A percentile compares a stretch with the other conserved stretches of the same genome.
phyloP scores from a whole-genome alignment of 2,888 invertebrate species.

The Cheilosia grossa region DNA sequence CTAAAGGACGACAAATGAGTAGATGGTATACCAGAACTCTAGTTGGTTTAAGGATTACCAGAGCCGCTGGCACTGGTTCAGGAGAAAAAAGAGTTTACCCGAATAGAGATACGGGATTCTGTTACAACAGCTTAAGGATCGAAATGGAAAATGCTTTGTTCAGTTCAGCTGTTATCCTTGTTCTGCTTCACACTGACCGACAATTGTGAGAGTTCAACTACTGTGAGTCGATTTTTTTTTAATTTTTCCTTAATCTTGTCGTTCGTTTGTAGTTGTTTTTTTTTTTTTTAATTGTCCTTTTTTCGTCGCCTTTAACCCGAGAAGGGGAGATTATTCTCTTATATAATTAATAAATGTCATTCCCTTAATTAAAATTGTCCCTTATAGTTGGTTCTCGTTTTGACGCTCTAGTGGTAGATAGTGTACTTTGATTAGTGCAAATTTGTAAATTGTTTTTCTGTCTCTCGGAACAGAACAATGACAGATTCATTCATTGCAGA shows the following conservation, averaged over 20 bases:
- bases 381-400: slow-evolving; percentile 61
- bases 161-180: slow-evolving; percentile 71
- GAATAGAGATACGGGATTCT: slow-evolving; percentile 41
- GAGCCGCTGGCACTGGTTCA: slow-evolving; percentile 28
- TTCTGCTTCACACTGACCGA: slow-evolving; percentile 65
- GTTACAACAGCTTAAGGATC: slow-evolving; percentile 67
- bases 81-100: slow-evolving; percentile 54
- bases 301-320: slow-evolving; percentile 38
- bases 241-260: slow-evolving; percentile 62
- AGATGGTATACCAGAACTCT: slow-evolving; percentile 28
- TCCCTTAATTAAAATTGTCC: slow-evolving; percentile 74
- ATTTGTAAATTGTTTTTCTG: slow-evolving; percentile 38
- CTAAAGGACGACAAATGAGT: slow-evolving; percentile 34
- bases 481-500: slow-evolving; percentile 66
- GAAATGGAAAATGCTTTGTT: slow-evolving; percentile 72
- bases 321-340: slow-evolving; percentile 67
- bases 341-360: slow-evolving; percentile 75
- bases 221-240: slow-evolving; percentile 57
- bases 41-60: slow-evolving; percentile 59
- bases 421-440: slow-evolving; percentile 61
- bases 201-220: slow-evolving; percentile 68
- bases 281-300: not conserved
- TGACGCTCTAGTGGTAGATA: slow-evolving; percentile 38
- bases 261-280: slow-evolving; percentile 15
- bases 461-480: slow-evolving; percentile 49